Evolutionary conservation across 2,888 invertebrate genomes (phyloP).

Genomic region (Camptogramma bilineatum): DNA sequence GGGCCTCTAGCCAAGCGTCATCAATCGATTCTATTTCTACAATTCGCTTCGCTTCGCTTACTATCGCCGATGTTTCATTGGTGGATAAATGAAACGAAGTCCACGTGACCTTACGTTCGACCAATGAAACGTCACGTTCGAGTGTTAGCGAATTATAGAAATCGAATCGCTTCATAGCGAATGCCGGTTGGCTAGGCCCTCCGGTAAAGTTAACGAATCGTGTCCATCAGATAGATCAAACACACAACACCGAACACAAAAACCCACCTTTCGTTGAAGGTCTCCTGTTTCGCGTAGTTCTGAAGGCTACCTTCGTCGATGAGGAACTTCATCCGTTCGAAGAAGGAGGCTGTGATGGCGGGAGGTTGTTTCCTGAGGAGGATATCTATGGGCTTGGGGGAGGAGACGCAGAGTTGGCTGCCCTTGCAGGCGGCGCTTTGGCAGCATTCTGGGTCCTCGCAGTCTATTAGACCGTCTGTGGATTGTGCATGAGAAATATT

Average conservation of each 20-base stretch:
- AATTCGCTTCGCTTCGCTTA: no score
- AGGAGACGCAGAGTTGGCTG: slow-evolving; percentile 96
- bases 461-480: slow-evolving; percentile 97
- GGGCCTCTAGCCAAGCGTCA: no score
- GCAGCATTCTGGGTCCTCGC: slow-evolving; percentile 99
- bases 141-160: no score
- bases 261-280: slow-evolving; percentile 98
- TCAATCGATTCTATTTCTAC: no score
- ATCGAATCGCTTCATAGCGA: no score
- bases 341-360: slow-evolving; percentile 98
- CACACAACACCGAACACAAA: slow-evolving; percentile 71
- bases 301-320: slow-evolving; percentile 99
- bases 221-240: slow-evolving; percentile 47
- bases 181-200: no score
- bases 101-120: no score
- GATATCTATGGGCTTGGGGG: slow-evolving; percentile 98
- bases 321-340: slow-evolving; percentile 98
- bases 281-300: slow-evolving; percentile 97
- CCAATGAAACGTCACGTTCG: no score
- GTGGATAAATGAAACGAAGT: no score
- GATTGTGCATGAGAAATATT: not conserved
- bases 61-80: no score
- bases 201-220: slow-evolving; percentile 37
- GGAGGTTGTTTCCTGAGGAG: slow-evolving; percentile 97
- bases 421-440: slow-evolving; percentile 91